Base-by-base conservation (phyloP, 2,888 invertebrate genomes). In the Trachelus iudaicus region DNA sequence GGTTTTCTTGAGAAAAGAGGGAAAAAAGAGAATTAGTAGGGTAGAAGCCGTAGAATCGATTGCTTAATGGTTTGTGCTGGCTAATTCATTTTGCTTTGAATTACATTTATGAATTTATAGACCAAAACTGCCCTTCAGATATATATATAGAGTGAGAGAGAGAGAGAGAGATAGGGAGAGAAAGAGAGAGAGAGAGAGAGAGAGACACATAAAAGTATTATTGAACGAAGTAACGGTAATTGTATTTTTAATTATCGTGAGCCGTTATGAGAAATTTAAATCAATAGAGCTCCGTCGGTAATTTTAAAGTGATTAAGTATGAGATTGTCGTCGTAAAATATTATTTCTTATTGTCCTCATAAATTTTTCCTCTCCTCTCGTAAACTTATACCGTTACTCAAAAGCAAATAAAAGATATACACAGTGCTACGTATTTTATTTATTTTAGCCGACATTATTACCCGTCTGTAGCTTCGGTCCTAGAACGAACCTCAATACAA, bases 331-430 rank as follows among this genome's bases (percentile, higher is more conserved):
- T 79, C 78, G 80, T 85, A 84, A 86, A 85, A 75, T 76, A 76
- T 83, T 83, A 87, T 86, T 83, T 83, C 85, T 83, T 83, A 69
- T 74, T 77, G 74, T 75, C 69, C 74, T 79, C 81, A 76, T 86
- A 85, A 56, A 56, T 56, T 15, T 15, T 40, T 40, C 13, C 69
- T 30, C 69, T 71, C 71, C 71, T 34, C 33, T 71, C 71, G 23
- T 71, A 71, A 86, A 85, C 79, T 81, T 73, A 81, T 85, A 88
- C 71, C 71, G 71, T 34, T 31, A 34, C 71, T 34, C 35, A 71
- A 34, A 11, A 71, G 31, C 33, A 23, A 33, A 31, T 31, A 71
- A 71, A 71, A 33, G 31, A 71, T 34, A 71, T 35, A 12, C 13
- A 71, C 13, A 71, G 56, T 23, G 23, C 56, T 23, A 56, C 56